Evolutionary conservation across 2,113 vertebrate genomes (phyloP).

Genomic region (Microcebus lehilahytsara): DNA sequence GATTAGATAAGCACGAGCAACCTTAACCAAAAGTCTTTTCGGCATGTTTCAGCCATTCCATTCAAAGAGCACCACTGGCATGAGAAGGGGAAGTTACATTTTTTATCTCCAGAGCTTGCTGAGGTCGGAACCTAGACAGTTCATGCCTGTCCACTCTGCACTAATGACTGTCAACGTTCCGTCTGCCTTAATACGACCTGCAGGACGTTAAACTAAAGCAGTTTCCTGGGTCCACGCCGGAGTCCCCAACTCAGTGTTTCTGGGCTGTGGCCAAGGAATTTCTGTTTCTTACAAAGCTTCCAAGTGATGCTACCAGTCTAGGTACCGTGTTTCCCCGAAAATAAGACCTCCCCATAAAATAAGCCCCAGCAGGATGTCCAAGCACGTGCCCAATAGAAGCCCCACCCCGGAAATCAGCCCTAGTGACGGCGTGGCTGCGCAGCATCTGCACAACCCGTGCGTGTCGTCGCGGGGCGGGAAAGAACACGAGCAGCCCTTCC

Average conservation of each 20-base stretch:
- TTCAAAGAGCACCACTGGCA: too few species aligned
- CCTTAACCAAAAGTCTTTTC: background rate
- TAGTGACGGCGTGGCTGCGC: too few species aligned
- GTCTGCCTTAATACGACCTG: background rate
- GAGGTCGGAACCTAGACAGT: background rate
- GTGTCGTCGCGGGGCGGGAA: too few species aligned
- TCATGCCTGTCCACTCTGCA: background rate
- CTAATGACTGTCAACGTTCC: background rate
- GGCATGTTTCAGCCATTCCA: background rate
- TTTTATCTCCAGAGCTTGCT: background rate
- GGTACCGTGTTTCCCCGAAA: too few species aligned
- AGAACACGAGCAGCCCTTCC: too few species aligned
- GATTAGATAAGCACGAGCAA: background rate
- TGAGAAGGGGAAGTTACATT: background rate
- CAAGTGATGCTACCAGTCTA: background rate
- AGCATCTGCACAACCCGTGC: too few species aligned
- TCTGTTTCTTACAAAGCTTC: background rate
- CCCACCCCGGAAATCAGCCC: too few species aligned
- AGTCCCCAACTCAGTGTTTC: background rate
- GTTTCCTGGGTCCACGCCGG: background rate
- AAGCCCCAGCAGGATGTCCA: too few species aligned
- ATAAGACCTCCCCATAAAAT: too few species aligned
- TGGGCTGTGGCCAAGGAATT: background rate
- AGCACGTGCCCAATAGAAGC: rapidly evolving
- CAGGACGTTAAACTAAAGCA: background rate